Evolutionary conservation across 2,888 invertebrate genomes (phyloP).

Genomic region (Ophion ellenae): DNA sequence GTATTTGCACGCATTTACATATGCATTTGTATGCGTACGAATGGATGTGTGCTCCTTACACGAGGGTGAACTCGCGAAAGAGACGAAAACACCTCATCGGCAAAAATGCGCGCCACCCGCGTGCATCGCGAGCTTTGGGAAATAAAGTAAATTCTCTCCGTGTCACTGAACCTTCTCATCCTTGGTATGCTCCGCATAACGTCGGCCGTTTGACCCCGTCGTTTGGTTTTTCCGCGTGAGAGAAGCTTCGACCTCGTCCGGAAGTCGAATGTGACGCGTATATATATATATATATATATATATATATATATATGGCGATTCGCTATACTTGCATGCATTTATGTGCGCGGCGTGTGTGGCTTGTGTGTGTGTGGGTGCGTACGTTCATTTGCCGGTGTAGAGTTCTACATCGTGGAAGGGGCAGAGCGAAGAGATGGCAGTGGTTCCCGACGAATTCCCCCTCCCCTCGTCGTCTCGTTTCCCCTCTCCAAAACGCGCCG

Average conservation of each 20-base stretch:
- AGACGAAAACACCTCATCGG: background rate
- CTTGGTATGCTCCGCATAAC: slow-evolving; percentile 69
- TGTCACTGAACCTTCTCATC: slow-evolving; percentile 80
- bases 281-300: no score
- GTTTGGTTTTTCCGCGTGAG: slow-evolving; percentile 80
- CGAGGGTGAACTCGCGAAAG: background rate
- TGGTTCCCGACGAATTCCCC: slow-evolving; percentile 56
- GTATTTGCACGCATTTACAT: background rate
- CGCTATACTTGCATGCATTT: background rate
- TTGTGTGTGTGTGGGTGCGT: background rate
- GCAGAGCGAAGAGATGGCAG: slow-evolving; percentile 44
- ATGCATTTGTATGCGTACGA: no score
- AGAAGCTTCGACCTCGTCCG: slow-evolving; percentile 79
- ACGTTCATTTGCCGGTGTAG: slow-evolving; percentile 9
- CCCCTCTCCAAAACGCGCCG: slow-evolving; percentile 52
- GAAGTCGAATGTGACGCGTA: slow-evolving; percentile 69
- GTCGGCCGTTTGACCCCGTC: slow-evolving; percentile 79
- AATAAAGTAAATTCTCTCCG: slow-evolving; percentile 79
- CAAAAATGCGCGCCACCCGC: slow-evolving; percentile 64
- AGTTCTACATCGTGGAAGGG: slow-evolving; percentile 23
- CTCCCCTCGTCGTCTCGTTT: slow-evolving; percentile 54
- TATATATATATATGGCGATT: no score
- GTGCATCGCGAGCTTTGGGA: slow-evolving; percentile 60
- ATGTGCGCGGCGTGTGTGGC: background rate
- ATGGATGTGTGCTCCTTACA: background rate